Conservation (phyloP, 2,113 vertebrate genomes). For the Grammomys dolichurus region DNA sequence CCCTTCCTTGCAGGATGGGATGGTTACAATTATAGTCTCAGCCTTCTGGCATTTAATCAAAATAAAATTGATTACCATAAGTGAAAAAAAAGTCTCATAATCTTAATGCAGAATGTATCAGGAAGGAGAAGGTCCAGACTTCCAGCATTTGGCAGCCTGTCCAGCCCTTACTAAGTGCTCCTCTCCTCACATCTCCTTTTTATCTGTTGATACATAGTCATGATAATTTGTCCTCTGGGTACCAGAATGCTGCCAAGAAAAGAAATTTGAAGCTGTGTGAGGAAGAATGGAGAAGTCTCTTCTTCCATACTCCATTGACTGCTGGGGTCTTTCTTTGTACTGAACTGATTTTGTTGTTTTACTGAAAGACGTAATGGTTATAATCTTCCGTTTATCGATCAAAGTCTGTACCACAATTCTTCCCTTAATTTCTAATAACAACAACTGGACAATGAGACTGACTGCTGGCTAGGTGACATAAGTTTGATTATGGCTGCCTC, state of each 20-base stretch:
- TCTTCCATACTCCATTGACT: neutral
- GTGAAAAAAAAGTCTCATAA: constrained; percentile 11
- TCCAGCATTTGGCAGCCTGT: constrained; percentile 22
- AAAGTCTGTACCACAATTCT: neutral
- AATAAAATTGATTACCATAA: constrained; percentile 39
- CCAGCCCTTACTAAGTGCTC: neutral
- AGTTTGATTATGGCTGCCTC: neutral
- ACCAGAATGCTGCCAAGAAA: constrained; percentile 11
- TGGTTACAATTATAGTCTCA: neutral
- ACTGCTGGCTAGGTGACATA: neutral
- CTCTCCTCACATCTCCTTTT: neutral
- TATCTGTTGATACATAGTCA: neutral
- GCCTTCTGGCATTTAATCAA: constrained; percentile 20
- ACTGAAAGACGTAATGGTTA: neutral
- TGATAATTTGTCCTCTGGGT: neutral
- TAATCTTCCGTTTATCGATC: neutral
- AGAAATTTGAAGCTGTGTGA: neutral
- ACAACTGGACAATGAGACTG: neutral
- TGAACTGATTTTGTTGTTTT: neutral
- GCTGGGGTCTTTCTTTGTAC: neutral
- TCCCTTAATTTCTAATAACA: neutral
- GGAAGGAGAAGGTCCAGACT: neutral
- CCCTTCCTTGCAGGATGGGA: neutral
- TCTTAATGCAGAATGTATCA: neutral
- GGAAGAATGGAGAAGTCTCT: neutral